Conservation (phyloP, 2,888 invertebrate genomes). For the Seira sanloemensis region DNA sequence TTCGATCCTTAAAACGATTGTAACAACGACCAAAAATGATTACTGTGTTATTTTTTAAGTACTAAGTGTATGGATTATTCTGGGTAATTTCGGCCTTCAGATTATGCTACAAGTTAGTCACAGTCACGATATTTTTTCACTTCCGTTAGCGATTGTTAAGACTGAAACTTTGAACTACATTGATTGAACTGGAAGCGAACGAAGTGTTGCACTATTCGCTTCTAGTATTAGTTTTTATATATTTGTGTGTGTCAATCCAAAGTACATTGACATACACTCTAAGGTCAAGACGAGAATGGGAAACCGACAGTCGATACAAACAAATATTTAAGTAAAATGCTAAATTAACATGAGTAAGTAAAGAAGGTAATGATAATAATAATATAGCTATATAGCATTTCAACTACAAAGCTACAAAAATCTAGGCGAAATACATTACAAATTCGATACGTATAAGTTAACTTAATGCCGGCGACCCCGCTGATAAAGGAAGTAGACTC, state of each 20-base stretch:
- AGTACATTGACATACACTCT: not conserved
- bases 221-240: not conserved
- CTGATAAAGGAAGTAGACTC: conserved; percentile 73
- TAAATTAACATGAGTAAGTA: conserved; percentile 12
- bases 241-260: not conserved
- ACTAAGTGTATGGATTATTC: not conserved
- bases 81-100: not conserved
- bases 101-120: conserved; percentile 3
- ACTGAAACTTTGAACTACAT: not conserved
- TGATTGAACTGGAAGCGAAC: not conserved
- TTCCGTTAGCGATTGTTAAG: not conserved
- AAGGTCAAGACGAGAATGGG: not conserved
- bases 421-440: not conserved
- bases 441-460: not conserved
- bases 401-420: conserved; percentile 16
- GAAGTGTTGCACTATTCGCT: not conserved
- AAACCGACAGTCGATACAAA: conserved; percentile 10
- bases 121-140: too few relatives aligned
- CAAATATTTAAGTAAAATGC: not conserved
- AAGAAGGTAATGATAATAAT: too few relatives aligned
- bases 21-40: conserved; percentile 2
- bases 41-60: conserved; percentile 8
- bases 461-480: conserved; percentile 69
- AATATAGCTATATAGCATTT: conserved; percentile 2
- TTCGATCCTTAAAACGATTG: not conserved